Conservation (phyloP, 1,140 invertebrate genomes). For the Octopus bimaculoides region DNA sequence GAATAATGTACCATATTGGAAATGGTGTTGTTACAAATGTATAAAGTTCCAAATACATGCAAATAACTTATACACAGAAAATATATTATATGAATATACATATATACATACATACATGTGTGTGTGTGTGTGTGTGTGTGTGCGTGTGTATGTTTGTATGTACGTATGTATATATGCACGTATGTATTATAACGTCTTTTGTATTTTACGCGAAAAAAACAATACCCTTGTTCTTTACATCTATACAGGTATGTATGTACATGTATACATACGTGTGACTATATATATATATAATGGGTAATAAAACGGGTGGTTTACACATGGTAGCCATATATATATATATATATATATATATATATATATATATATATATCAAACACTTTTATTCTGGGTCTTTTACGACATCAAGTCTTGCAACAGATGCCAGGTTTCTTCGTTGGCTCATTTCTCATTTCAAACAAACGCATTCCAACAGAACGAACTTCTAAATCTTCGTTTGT, state of each 20-base stretch:
- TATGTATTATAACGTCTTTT: no score
- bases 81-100: no score
- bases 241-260: neutral
- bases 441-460: conserved; percentile 32
- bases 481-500: conserved; percentile 61
- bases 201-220: no score
- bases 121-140: no score
- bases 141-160: no score
- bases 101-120: no score
- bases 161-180: no score
- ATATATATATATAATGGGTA: neutral
- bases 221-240: neutral
- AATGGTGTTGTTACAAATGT: no score
- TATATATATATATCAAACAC: neutral
- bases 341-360: neutral
- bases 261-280: neutral
- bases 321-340: neutral
- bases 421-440: conserved; percentile 27
- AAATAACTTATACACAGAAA: no score
- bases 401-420: conserved; percentile 25
- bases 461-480: conserved; percentile 52
- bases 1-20: no score
- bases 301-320: neutral
- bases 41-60: no score
- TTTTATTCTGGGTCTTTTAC: neutral